Percentiles rank a stretch among this genome's conserved stretches.
Evolutionary conservation across 2,797 vertebrate genomes (phyloP).

Genomic region (Fistularia tabacaria): DNA sequence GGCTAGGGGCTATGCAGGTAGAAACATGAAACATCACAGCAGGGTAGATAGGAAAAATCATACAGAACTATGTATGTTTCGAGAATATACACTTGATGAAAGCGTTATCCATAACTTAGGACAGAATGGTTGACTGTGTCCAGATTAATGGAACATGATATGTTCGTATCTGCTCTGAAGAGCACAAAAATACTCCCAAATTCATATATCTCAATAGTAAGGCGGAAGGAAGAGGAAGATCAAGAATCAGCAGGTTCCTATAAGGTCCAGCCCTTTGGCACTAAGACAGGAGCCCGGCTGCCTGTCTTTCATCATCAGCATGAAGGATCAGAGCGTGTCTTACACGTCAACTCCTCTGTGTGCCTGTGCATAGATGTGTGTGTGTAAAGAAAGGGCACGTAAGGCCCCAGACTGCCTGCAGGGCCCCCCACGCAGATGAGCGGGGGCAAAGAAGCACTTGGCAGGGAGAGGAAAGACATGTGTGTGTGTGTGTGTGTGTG

Average conservation of each 20-base stretch:
- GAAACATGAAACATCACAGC: conserved; percentile 52
- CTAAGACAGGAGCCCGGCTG: conserved; percentile 68
- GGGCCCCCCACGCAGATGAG: conserved; percentile 74
- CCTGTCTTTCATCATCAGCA: conserved; percentile 71
- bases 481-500: conserved; percentile 36
- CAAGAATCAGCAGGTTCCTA: conserved; percentile 61
- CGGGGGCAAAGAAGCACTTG: conserved; percentile 65
- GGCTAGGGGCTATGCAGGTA: conserved; percentile 68
- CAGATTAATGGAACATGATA: no score
- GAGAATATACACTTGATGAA: no score
- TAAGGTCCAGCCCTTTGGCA: conserved; percentile 68
- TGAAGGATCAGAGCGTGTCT: conserved; percentile 71
- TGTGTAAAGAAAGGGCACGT: conserved; percentile 62
- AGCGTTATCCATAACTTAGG: conserved; percentile 10
- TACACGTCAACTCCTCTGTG: conserved; percentile 63
- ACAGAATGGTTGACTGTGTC: no score
- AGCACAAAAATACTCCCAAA: conserved; percentile 23
- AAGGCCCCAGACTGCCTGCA: conserved; percentile 76
- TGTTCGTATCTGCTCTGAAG: neutral
- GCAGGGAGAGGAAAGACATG: conserved; percentile 49
- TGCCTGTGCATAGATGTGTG: conserved; percentile 31
- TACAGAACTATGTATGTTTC: no score
- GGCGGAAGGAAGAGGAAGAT: conserved; percentile 52
- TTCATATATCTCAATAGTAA: conserved; percentile 52
- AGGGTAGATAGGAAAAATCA: conserved; percentile 1